Conservation (phyloP, 2,888 invertebrate genomes). For the Cordylochernes scorpioides region DNA sequence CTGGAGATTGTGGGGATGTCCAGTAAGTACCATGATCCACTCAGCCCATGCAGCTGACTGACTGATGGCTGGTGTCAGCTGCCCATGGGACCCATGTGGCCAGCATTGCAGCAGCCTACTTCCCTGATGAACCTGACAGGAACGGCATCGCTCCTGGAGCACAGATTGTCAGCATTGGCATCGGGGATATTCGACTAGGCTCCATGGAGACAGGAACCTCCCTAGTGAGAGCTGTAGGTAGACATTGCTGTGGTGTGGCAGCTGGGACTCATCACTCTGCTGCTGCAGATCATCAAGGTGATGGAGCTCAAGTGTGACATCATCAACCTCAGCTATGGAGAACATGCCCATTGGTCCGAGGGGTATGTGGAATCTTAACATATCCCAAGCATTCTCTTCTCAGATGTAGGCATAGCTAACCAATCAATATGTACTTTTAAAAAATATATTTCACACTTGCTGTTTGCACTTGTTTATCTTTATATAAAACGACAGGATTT, state of each 20-base stretch:
- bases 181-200: constrained; percentile 65
- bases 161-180: constrained; percentile 64
- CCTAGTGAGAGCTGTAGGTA: constrained; percentile 64
- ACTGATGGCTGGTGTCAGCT: constrained; percentile 30
- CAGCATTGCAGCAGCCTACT: constrained; percentile 72
- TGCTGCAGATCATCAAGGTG: constrained; percentile 24
- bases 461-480: too few species aligned
- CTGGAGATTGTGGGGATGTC: constrained; percentile 80
- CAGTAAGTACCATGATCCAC: constrained; percentile 32
- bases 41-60: background rate
- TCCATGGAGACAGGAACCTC: constrained; percentile 94
- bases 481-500: too few species aligned
- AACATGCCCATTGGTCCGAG: constrained; percentile 70
- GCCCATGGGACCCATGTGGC: constrained; percentile 95
- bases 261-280: constrained; percentile 1
- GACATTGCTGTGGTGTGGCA: too few species aligned
- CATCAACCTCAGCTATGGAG: constrained; percentile 95
- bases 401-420: too few species aligned
- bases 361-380: too few species aligned
- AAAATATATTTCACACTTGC: too few species aligned
- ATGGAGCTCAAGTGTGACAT: constrained; percentile 36
- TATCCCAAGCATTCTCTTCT: too few species aligned
- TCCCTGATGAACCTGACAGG: constrained; percentile 52
- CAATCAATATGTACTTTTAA: too few species aligned
- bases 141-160: constrained; percentile 93